Base-by-base conservation (phyloP, 2,797 vertebrate genomes). In the Ispidina lecontei region DNA sequence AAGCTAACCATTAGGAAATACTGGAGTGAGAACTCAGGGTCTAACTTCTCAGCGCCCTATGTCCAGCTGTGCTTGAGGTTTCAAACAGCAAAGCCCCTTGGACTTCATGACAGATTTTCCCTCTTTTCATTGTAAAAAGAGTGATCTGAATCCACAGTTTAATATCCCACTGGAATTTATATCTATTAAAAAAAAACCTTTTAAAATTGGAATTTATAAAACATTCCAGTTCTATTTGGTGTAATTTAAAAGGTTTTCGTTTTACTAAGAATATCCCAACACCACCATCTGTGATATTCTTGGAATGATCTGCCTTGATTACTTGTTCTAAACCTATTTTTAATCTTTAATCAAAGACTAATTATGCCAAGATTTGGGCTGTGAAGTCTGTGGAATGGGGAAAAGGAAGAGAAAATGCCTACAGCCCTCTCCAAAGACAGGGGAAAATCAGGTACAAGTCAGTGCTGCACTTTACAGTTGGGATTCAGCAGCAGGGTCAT, bases 331-430 rank as follows among this genome's bases (percentile, higher is more conserved):
- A 84, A 93, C 26, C 23, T 60, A 29, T 68, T 90, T 90, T 82
- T 76, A 90, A 90, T 90, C 49, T 77, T 43, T 76, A 68, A 76
- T 87, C 54, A 90, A 89, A 91, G 69, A 76, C 76, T 88, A 91
- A 70, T 88, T 81, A 84, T 63, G 78, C 60, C 64, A 90, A 21
- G 4, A 49, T 91, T 82, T 82, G 49, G 54, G n/a, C 51, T 29
- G 3, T 26, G 59, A 70, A 74, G 58, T 20, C 41, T 65, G 54
- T 46, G 44, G 28, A 92, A 58, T 33, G 80, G 47, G n/a, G 67
- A 33, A 64, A 35, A 67, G 19, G 19, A 59, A 89, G 43, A 81
- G 52, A 58, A 91, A 79, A 20, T 47, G 41, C 43, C 37, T 77
- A 14, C 44, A 51, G 64, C n/a, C 17, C 29, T 84, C 21, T 29